Percentiles rank a stretch among this genome's conserved stretches.
phyloP scores from a whole-genome alignment of 2,797 vertebrate species.

The Protonibea diacanthus region DNA sequence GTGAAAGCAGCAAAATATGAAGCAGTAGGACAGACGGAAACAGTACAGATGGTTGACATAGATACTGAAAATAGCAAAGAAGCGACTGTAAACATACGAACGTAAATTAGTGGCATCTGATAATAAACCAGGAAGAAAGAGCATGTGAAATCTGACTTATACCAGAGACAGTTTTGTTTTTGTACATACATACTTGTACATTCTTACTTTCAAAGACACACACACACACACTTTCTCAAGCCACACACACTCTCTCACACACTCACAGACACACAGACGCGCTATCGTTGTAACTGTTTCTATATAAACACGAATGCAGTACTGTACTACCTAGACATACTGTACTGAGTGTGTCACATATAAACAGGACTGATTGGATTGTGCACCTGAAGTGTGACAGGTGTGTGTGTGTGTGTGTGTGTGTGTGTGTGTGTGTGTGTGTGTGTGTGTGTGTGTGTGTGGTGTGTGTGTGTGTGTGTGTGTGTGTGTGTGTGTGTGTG shows the following conservation, averaged over 20 bases:
- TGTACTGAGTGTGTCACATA: slow-evolving; percentile 59
- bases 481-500: background rate
- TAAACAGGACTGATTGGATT: slow-evolving; percentile 65
- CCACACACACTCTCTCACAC: background rate
- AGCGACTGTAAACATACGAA: slow-evolving; percentile 30
- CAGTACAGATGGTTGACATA: background rate
- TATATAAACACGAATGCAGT: slow-evolving; percentile 68
- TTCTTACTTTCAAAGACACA: slow-evolving; percentile 26
- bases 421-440: background rate
- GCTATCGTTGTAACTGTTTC: slow-evolving; percentile 59
- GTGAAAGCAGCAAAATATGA: background rate
- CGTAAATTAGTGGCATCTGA: slow-evolving; percentile 3
- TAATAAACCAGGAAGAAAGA: background rate
- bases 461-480: background rate
- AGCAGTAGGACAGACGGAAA: background rate
- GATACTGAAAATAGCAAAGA: slow-evolving; percentile 16
- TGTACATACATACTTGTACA: slow-evolving; percentile 42
- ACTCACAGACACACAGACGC: background rate
- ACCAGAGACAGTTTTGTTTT: slow-evolving; percentile 50
- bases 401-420: slow-evolving; percentile 1
- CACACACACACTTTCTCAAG: background rate
- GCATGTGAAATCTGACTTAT: slow-evolving; percentile 22
- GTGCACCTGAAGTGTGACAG: slow-evolving; percentile 58
- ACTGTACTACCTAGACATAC: slow-evolving; percentile 49
- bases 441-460: background rate